phyloP scores from a whole-genome alignment of 2,113 vertebrate genomes.

The Ictalurus furcatus region DNA sequence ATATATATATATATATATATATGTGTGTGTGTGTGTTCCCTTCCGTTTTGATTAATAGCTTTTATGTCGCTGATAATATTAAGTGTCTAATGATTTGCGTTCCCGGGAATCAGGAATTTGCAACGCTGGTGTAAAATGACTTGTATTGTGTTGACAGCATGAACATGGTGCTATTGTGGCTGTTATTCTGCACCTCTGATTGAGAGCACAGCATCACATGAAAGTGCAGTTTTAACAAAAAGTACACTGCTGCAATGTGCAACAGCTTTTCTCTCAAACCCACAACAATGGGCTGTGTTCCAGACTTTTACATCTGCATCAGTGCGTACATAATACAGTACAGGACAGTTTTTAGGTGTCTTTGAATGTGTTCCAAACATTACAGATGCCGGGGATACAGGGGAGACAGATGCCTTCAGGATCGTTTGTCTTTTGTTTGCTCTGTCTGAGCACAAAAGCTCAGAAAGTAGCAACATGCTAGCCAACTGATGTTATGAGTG shows the following conservation, averaged over 20 bases:
- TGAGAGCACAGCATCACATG: not conserved
- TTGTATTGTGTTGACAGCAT: conserved; percentile 27
- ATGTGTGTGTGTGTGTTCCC: too few species aligned
- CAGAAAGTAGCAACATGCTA: not conserved
- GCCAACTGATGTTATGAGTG: not conserved
- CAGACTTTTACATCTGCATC: not conserved
- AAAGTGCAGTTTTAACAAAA: conserved; percentile 36
- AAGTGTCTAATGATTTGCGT: not conserved
- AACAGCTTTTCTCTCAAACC: conserved; percentile 47
- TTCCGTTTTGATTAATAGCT: not conserved
- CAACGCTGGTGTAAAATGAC: not conserved
- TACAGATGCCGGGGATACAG: too few species aligned
- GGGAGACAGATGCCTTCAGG: not conserved
- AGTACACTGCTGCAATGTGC: conserved; percentile 11
- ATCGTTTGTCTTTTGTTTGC: not conserved
- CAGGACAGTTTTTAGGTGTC: too few species aligned
- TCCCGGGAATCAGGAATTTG: not conserved
- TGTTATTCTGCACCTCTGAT: conserved; percentile 9
- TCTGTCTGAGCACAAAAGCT: not conserved
- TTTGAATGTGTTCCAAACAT: not conserved
- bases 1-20: too few species aligned
- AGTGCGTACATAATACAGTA: not conserved
- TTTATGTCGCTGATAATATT: not conserved
- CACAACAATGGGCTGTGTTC: not conserved
- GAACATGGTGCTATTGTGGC: conserved; percentile 34